These are phyloP conservation scores for Oreochromis mossambicus DNA, from an alignment of 2,797 vertebrate genomes.

Conservation along the genomic window DNA sequence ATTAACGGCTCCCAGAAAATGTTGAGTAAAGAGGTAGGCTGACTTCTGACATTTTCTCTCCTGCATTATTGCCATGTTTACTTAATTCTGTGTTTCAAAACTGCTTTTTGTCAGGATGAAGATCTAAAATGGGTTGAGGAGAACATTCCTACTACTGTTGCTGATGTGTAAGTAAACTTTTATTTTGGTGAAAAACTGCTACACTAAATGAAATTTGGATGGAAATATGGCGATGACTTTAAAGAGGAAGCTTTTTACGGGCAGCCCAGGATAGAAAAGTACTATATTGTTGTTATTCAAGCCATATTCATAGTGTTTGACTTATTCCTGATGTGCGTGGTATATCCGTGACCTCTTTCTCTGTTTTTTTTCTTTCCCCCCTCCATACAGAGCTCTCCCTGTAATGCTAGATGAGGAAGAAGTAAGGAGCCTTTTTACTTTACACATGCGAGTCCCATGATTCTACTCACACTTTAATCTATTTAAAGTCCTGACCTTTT, in stretches of 20 bases:
- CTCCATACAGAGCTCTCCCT: constrained; percentile 71
- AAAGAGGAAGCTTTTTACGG: neutral
- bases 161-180: constrained; percentile 86
- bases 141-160: constrained; percentile 92
- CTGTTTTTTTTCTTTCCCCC: neutral
- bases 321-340: neutral
- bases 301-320: neutral
- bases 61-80: neutral
- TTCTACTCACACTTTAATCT: constrained; percentile 27
- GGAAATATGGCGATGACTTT: neutral
- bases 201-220: neutral
- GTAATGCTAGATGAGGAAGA: constrained; percentile 79
- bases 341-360: neutral
- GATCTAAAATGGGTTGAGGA: constrained; percentile 97
- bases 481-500: neutral
- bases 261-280: neutral
- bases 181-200: neutral
- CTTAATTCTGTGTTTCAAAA: neutral
- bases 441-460: constrained; percentile 20
- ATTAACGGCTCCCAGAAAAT: constrained; percentile 86
- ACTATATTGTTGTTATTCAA: neutral
- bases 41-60: neutral
- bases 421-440: constrained; percentile 52
- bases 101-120: constrained; percentile 80
- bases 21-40: constrained; percentile 85